Percentiles rank a stretch among this genome's conserved stretches.
Evolutionary conservation across 2,113 vertebrate species (phyloP).

Genomic region (Pardalotus punctatus): DNA sequence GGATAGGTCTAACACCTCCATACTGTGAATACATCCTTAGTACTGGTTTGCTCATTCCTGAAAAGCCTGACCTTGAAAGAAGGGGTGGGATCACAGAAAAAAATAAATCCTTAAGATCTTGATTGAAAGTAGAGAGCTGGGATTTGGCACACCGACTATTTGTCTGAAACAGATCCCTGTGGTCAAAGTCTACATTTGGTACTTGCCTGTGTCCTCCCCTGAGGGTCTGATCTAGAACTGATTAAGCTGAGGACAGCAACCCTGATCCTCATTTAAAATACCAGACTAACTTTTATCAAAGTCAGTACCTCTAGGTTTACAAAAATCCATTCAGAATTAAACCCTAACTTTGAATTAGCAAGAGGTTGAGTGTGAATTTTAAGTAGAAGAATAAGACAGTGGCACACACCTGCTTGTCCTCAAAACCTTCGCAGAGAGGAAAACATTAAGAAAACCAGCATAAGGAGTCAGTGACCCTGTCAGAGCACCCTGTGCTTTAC

Average conservation of each 20-base stretch:
- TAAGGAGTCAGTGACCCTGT: neutral
- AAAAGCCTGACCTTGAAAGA: neutral
- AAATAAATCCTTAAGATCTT: neutral
- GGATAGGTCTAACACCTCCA: neutral
- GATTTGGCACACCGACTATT: neutral
- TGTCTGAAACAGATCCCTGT: neutral
- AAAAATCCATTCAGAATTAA: neutral
- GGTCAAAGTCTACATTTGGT: neutral
- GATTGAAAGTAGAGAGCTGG: neutral
- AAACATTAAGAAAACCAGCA: neutral
- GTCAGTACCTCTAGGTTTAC: neutral
- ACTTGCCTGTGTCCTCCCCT: neutral
- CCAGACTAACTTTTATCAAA: neutral
- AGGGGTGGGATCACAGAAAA: neutral
- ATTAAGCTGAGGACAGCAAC: neutral
- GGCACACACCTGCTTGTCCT: neutral
- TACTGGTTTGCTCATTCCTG: neutral
- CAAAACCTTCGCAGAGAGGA: neutral
- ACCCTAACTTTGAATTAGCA: neutral
- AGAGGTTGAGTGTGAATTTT: rapidly evolving
- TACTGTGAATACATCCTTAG: neutral
- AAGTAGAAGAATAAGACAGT: neutral
- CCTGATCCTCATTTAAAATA: neutral
- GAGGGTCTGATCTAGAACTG: neutral
- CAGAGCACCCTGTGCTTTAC: neutral